Evolutionary conservation across 2,797 vertebrate species (phyloP), one percentile per base, ranked within the genome.

Genomic region (Falco rusticolus): DNA sequence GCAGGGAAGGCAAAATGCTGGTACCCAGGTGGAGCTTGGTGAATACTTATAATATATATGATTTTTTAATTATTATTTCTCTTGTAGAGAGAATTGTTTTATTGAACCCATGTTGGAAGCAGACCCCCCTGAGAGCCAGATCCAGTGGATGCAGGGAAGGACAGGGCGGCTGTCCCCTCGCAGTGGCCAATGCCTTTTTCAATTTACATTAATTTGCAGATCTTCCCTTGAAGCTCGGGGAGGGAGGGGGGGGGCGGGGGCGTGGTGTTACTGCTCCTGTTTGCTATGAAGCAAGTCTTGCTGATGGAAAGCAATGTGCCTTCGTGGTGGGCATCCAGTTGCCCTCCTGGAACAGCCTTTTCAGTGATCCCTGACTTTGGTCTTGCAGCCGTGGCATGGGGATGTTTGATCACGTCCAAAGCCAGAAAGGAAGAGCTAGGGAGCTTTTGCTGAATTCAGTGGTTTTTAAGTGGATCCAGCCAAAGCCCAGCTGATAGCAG

Each of bases 121-220:
- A 65, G 28, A 34, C 2, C 20, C 2, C 20, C 41, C 31, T 37
- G 31, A 15, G 16, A 69, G 26, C 17, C 0, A 0, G 19, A 4
- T n/a, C 14, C 21, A 25, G 0, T 3, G 5, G 43, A 21, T 5
- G 4, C 41, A 20, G n/a, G 47, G 53, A 48, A 75, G 12, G 50
- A 25, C 1, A 1, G 4, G 22, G 13, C 2, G 8, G 21, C 19
- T 5, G 8, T 66, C 26, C 29, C 15, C 8, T 39, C 26, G 11
- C 2, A 8, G 28, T 13, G 47, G 19, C 41, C 43, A n/a, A 50
- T 13, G 4, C 4, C 9, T 66, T 25, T 37, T 22, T 34, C n/a
- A 41, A 41, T 41, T n/a, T 54, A 34, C 41, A 8, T 43, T 29
- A 18, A 65, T 65, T 21, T 66, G 34, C 1, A 20, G 65, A 6